Evolutionary conservation across 2,797 vertebrate genomes (phyloP), one percentile per base, ranked within the genome.

Genomic region (Chelidonichthys spinosus): DNA sequence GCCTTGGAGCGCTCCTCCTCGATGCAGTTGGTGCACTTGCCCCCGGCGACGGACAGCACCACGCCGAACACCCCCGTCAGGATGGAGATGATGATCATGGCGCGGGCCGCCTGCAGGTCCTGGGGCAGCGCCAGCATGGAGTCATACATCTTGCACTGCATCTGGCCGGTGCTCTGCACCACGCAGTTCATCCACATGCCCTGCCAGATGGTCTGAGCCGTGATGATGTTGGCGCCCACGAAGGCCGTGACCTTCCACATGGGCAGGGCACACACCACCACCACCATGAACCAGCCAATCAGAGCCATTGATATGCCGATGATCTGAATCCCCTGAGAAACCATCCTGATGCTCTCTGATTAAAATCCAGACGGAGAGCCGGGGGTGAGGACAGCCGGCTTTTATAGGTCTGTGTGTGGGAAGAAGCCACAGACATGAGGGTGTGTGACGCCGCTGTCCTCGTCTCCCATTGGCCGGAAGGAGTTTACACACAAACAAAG

Each of bases 131-230:
- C 94, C 80, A 96, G 83, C 90, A 96, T 82, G 52, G 94, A 95
- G 85, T 96, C 94, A 4, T 95, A 94, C n/a, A 95, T 79, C 72
- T 95, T 95, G 59, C 95, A 95, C 85, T 95, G 94, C 95, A 95
- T 95, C 81, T 95, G 94, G 0, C 94, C 95, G 0, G 95, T 96
- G 14, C 95, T 95, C 80, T 95, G 95, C 46, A 95, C 94, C 75
- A 94, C 94, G n/a, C 95, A 96, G 92, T 83, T 92, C 94, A 96
- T 95, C 95, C 95, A 96, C 85, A 95, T 76, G 32, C 95, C 95
- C 81, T 95, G 92, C 95, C 95, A 96, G 72, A 94, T 76, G 69
- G 79, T 90, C 87, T 95, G 94, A 4, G 95, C 93, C 0, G 94
- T 95, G 54, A 95, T 92, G 72, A 95, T 95, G 87, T 96, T 96